Conservation (phyloP, 2,797 vertebrate species). For the Crypturellus tataupa region DNA sequence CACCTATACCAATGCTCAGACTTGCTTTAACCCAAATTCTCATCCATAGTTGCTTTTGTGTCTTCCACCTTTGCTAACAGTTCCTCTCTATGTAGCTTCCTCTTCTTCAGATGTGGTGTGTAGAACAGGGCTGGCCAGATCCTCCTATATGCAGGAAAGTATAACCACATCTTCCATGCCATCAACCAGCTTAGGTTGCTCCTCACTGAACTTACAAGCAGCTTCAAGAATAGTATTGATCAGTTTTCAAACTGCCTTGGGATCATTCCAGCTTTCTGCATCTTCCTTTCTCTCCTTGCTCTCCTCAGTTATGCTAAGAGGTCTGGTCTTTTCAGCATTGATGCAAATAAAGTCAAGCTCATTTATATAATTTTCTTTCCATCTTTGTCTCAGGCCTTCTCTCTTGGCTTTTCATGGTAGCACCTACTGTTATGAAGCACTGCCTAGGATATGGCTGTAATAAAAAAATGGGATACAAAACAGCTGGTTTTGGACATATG, state of each 20-base stretch:
- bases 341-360: neutral
- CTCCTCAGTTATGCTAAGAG: neutral
- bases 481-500: constrained; percentile 51
- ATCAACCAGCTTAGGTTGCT: neutral
- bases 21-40: neutral
- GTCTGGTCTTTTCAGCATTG: neutral
- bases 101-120: neutral
- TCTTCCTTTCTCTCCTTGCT: neutral
- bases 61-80: neutral
- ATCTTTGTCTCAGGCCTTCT: constrained; percentile 33
- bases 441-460: constrained; percentile 65
- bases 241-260: neutral
- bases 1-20: neutral
- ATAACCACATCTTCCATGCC: neutral
- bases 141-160: neutral
- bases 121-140: neutral
- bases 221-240: neutral
- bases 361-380: neutral
- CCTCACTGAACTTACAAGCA: neutral
- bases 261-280: neutral
- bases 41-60: neutral
- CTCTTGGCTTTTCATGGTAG: constrained; percentile 57
- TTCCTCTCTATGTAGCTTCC: neutral
- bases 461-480: constrained; percentile 65
- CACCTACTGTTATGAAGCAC: constrained; percentile 71